A percentile compares a stretch with the other conserved stretches of the same genome.
Evolutionary conservation across 2,797 vertebrate genomes (phyloP).

Genomic region (Mionectes olivaceus): DNA sequence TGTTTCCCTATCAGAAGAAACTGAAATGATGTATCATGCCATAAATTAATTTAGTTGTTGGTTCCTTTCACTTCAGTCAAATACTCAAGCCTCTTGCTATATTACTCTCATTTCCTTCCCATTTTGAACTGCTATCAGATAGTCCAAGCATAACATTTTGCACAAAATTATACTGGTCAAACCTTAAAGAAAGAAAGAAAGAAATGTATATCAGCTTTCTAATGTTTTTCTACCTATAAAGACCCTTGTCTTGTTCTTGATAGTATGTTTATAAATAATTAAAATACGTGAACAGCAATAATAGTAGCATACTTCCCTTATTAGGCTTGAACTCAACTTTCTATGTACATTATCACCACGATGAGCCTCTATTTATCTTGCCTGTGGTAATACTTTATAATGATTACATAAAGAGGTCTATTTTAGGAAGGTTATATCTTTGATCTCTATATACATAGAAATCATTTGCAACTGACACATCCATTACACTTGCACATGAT

Average conservation of each 20-base stretch:
- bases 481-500: background rate
- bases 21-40: background rate
- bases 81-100: background rate
- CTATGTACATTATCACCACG: background rate
- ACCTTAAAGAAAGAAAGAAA: background rate
- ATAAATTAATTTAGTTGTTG: background rate
- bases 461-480: constrained; percentile 33
- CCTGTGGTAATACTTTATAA: constrained; percentile 2
- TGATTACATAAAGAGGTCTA: constrained; percentile 22
- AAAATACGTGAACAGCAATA: constrained; percentile 8
- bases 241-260: background rate
- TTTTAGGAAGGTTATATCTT: constrained; percentile 20
- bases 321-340: constrained; percentile 31
- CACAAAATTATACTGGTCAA: background rate
- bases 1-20: background rate
- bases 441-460: constrained; percentile 26
- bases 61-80: background rate
- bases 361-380: constrained; percentile 30
- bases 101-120: constrained; percentile 11
- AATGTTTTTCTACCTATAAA: background rate
- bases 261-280: background rate
- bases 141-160: background rate
- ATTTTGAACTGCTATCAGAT: background rate
- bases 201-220: background rate
- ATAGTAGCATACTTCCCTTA: constrained; percentile 28